Percentiles rank a stretch among this genome's conserved stretches.
Conservation (phyloP, 2,113 vertebrate species). For the Stegastes partitus region DNA sequence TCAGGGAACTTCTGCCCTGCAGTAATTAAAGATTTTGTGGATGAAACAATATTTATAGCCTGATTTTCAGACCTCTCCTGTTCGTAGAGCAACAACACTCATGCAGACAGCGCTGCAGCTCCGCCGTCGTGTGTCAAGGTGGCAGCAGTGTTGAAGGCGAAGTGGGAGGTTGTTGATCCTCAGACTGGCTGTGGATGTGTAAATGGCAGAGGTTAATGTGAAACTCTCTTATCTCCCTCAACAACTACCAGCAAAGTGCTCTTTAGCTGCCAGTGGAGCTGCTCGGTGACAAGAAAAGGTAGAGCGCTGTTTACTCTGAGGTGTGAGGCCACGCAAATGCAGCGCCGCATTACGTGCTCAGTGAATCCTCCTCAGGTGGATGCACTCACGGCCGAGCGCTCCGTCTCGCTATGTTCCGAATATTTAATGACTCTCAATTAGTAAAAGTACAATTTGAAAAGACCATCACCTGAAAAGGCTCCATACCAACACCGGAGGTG, state of each 20-base stretch:
- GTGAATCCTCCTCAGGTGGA: slow-evolving; percentile 51
- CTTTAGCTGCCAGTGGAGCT: slow-evolving; percentile 24
- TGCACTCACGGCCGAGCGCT: slow-evolving; percentile 31
- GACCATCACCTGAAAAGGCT: slow-evolving; percentile 21
- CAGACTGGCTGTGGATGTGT: slow-evolving; percentile 8
- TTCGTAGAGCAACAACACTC: slow-evolving; percentile 21
- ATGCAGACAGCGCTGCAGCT: slow-evolving; percentile 37
- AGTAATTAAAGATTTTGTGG: slow-evolving; percentile 55
- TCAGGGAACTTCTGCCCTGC: slow-evolving; percentile 43
- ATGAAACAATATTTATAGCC: slow-evolving; percentile 45
- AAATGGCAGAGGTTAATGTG: slow-evolving; percentile 20
- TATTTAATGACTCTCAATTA: slow-evolving; percentile 55
- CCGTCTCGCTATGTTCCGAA: slow-evolving; percentile 32
- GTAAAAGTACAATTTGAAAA: slow-evolving; percentile 31
- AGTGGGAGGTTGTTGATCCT: slow-evolving; percentile 34
- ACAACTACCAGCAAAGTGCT: slow-evolving; percentile 19
- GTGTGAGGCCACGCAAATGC: slow-evolving; percentile 39
- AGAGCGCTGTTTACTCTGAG: slow-evolving; percentile 34
- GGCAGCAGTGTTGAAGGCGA: slow-evolving; percentile 22
- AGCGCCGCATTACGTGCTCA: slow-evolving; percentile 48
- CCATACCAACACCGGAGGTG: neutral
- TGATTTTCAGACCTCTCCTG: slow-evolving; percentile 9
- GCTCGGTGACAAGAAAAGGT: slow-evolving; percentile 3
- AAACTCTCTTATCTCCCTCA: slow-evolving; percentile 19
- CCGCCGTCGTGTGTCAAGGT: slow-evolving; percentile 33